Base-by-base conservation (phyloP, 2,888 invertebrate genomes). In the Bellardia pandia region DNA sequence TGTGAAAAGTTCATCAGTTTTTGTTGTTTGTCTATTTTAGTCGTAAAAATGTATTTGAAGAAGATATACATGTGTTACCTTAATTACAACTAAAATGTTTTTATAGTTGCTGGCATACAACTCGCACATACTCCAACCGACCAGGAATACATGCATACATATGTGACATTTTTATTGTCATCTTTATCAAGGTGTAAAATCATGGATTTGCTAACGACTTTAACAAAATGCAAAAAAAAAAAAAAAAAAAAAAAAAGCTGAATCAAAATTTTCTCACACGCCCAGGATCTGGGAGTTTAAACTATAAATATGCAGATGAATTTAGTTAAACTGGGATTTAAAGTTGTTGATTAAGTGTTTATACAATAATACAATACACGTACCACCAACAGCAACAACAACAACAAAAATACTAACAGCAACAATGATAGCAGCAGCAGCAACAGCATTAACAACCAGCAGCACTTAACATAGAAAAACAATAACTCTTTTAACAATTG, bases 161-260 rank as follows among this genome's bases (percentile, higher is more conserved):
- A 82, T 72, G 85, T 71, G 85, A 87, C 87, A 87, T 82, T 87
- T 85, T 86, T 85, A 85, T 82, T 82, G 85, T 85, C 75, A 69
- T 85, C 81, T 71, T 76, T 85, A 87, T 87, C 87, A 79, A 85
- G 78, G 85, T 87, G 85, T 85, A 87, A 82, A 87, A 87, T 85
- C 85, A 75, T 78, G 87, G 78, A 87, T 82, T 85, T 85, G 69
- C 81, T 58, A 77, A 83, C 64, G 71, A 77, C 37, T 69, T 56
- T n/a, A 76, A 11, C 60, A 66, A 58, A 40, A 16, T 14, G 51
- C 40, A 58, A 4, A 56, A 16, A 56, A 48, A 74, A 37, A 16
- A n/a, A 58, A 4, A 56, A 16, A 56, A 48, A 74, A 37, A 30
- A 58, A 48, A 60, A 6, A 56, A 30, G 66, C 6, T 58, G 74